phyloP scores from a whole-genome alignment of 1,140 invertebrate species.

The roundworm (Caenorhabditis elegans) region DNA sequence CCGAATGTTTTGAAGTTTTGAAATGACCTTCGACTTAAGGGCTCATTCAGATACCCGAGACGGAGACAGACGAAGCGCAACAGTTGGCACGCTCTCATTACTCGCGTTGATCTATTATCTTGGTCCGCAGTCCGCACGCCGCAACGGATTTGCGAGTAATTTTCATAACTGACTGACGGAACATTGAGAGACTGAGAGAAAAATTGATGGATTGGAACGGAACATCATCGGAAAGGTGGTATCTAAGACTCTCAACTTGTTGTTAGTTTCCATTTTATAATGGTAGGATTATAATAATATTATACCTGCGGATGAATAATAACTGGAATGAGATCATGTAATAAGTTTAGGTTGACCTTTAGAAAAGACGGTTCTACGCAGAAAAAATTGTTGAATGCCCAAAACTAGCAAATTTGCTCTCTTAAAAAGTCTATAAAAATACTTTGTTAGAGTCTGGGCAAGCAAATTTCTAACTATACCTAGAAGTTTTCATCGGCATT shows the following conservation, averaged over 20 bases:
- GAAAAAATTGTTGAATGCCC: neutral
- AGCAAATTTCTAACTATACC: too few relatives aligned
- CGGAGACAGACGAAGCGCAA: slow-evolving; percentile 16
- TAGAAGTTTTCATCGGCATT: too few relatives aligned
- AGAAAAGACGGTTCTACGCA: too few relatives aligned
- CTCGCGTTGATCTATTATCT: slow-evolving; percentile 16
- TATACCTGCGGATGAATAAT: too few relatives aligned
- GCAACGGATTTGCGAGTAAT: slow-evolving; percentile 11
- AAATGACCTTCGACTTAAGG: slow-evolving; percentile 23
- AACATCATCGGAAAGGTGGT: neutral
- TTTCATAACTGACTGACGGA: neutral
- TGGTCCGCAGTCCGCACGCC: slow-evolving; percentile 11
- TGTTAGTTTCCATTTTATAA: neutral
- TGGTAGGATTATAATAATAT: neutral
- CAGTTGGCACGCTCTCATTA: slow-evolving; percentile 26
- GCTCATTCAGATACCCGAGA: neutral
- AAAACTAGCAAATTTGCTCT: neutral
- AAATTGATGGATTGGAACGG: slow-evolving; percentile 19
- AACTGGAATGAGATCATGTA: neutral
- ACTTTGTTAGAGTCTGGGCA: too few relatives aligned
- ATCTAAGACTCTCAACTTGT: neutral
- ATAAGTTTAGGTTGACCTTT: too few relatives aligned
- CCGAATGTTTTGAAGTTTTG: neutral
- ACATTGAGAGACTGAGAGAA: slow-evolving; percentile 4
- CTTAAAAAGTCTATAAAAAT: too few relatives aligned